Conservation (phyloP, 23 tunicate genomes). For the Ascidia mentula region DNA sequence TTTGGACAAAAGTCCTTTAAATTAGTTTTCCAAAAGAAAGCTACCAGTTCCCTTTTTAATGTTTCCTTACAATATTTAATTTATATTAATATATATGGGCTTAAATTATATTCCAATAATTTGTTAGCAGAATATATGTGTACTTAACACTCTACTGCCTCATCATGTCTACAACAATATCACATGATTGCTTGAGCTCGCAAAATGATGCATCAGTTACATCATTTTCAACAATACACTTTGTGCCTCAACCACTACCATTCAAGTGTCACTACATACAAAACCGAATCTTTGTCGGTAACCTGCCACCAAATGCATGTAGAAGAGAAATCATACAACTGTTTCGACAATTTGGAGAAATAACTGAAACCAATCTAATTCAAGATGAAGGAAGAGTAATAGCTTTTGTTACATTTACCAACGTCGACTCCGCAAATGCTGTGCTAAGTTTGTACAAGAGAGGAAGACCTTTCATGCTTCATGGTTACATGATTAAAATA, state of each 20-base stretch:
- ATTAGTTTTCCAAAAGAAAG: too few relatives aligned
- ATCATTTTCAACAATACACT: slow-evolving; percentile 47
- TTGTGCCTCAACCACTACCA: slow-evolving; percentile 60
- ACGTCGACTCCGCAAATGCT: not conserved
- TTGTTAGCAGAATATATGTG: too few relatives aligned
- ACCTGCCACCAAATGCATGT: slow-evolving; percentile 30
- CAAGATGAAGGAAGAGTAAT: not conserved
- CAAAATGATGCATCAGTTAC: slow-evolving; percentile 38
- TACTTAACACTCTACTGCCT: too few relatives aligned
- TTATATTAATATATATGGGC: too few relatives aligned
- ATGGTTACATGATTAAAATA: not conserved
- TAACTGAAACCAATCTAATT: slow-evolving; percentile 56
- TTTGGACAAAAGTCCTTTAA: too few relatives aligned
- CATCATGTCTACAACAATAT: too few relatives aligned
- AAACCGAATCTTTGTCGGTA: slow-evolving; percentile 63
- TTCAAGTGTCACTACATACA: slow-evolving; percentile 51
- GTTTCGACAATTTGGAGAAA: slow-evolving; percentile 44
- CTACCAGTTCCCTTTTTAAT: too few relatives aligned
- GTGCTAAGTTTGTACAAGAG: not conserved
- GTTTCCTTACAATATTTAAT: too few relatives aligned
- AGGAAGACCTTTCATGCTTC: not conserved
- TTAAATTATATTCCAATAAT: too few relatives aligned
- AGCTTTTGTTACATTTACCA: not conserved
- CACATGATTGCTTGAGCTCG: too few relatives aligned
- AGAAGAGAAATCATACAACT: slow-evolving; percentile 31